Percentiles rank a stretch among this genome's conserved stretches.
Evolutionary conservation across 2,888 invertebrate species (phyloP).

Genomic region (Thumatha senex): DNA sequence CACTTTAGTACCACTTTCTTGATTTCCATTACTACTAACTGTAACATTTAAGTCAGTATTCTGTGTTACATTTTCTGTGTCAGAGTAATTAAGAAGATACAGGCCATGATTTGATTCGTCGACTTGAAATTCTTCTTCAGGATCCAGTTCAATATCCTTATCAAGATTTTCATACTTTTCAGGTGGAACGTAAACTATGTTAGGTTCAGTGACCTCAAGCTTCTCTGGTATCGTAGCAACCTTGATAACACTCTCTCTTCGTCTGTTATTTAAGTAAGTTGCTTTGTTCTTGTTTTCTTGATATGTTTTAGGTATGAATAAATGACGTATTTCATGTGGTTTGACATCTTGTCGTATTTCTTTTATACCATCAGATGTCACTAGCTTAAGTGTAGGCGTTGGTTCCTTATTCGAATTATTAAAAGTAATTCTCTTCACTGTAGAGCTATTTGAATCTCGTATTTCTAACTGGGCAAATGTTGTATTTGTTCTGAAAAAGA

Average conservation of each 20-base stretch:
- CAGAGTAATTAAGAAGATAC: constrained; percentile 78
- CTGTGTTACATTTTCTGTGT: constrained; percentile 69
- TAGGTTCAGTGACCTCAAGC: constrained; percentile 56
- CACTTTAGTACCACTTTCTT: constrained; percentile 43
- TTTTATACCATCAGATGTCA: constrained; percentile 66
- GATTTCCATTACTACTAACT: constrained; percentile 39
- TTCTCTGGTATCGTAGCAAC: constrained; percentile 50
- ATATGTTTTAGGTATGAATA: constrained; percentile 69
- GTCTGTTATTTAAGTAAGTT: constrained; percentile 69
- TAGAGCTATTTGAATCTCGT: constrained; percentile 64
- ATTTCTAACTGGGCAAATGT: constrained; percentile 77
- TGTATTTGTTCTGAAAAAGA: constrained; percentile 70
- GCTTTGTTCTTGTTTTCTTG: constrained; percentile 70
- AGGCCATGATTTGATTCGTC: constrained; percentile 81
- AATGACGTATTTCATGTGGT: constrained; percentile 72
- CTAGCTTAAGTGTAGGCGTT: constrained; percentile 57
- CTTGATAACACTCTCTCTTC: constrained; percentile 57
- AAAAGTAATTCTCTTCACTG: constrained; percentile 69
- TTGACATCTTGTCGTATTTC: constrained; percentile 71
- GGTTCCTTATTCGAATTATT: constrained; percentile 70
- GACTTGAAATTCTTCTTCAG: constrained; percentile 81
- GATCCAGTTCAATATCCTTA: constrained; percentile 74
- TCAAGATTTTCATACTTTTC: constrained; percentile 74
- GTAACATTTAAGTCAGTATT: constrained; percentile 50
- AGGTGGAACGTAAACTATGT: constrained; percentile 72